Percentiles rank a stretch among this genome's conserved stretches.
Conservation (phyloP, 1,140 invertebrate genomes). For the Linepithema humile region DNA sequence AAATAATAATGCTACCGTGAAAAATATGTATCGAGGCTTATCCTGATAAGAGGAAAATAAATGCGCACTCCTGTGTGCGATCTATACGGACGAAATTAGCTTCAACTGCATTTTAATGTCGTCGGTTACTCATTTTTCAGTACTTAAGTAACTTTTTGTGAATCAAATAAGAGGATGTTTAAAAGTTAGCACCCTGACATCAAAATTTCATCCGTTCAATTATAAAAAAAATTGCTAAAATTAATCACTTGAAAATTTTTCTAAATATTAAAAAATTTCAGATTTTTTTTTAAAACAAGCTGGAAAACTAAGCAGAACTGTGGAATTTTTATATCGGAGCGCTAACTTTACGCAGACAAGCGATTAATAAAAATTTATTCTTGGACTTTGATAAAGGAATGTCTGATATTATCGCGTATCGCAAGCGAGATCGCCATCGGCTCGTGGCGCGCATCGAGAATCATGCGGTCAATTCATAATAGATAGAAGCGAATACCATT, state of each 20-base stretch:
- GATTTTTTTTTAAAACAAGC: no score
- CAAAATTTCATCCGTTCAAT: no score
- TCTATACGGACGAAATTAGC: not conserved
- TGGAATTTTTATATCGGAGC: no score
- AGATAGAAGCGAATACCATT: conserved; percentile 1
- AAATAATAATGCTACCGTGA: conserved; percentile 20
- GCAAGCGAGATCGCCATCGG: not conserved
- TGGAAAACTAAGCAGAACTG: no score
- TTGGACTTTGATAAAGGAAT: not conserved
- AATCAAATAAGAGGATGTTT: no score
- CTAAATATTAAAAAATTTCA: no score
- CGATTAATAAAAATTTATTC: not conserved
- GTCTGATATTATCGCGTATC: not conserved
- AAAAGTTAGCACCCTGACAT: no score
- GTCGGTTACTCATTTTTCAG: not conserved
- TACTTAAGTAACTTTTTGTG: no score
- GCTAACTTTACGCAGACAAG: not conserved
- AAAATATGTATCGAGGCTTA: not conserved
- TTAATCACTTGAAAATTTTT: no score
- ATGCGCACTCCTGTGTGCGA: not conserved
- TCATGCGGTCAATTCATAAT: conserved; percentile 20
- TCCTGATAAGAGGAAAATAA: conserved; percentile 1
- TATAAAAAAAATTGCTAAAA: no score
- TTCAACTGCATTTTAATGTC: not conserved
- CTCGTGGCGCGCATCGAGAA: conserved; percentile 4